phyloP scores from a whole-genome alignment of 1,140 invertebrate species.

The Drosophila burlai region DNA sequence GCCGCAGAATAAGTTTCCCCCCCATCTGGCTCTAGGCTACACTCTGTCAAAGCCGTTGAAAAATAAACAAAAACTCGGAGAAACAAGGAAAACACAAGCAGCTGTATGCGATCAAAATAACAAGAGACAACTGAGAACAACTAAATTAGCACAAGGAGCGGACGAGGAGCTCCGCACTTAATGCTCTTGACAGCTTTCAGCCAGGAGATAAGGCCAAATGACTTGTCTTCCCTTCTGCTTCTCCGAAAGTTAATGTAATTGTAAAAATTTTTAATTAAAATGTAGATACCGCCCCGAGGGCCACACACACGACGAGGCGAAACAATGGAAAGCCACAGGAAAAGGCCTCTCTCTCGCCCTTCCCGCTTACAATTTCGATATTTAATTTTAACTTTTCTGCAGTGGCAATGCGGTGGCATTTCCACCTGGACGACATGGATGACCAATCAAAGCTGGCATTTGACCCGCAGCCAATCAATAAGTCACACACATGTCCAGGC shows the following conservation, averaged over 20 bases:
- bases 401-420: constrained; percentile 14
- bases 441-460: constrained; percentile 70
- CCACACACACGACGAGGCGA: constrained; percentile 31
- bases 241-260: constrained; percentile 41
- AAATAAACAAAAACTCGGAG: constrained; percentile 24
- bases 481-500: constrained; percentile 61
- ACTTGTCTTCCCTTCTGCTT: constrained; percentile 4
- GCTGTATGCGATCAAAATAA: constrained; percentile 2
- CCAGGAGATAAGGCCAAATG: constrained; percentile 28
- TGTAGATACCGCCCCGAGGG: constrained; percentile 21
- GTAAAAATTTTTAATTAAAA: constrained; percentile 51
- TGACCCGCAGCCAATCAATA: constrained; percentile 71
- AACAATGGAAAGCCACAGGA: constrained; percentile 34
- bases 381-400: constrained; percentile 56
- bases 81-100: constrained; percentile 10
- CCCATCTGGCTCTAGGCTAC: not conserved
- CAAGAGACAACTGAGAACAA: constrained; percentile 13
- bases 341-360: not conserved
- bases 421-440: constrained; percentile 45
- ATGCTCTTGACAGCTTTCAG: constrained; percentile 17
- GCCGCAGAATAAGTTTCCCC: constrained; percentile 16
- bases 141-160: constrained; percentile 12
- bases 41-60: constrained; percentile 14
- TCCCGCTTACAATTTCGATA: constrained; percentile 35
- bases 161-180: not conserved